These are phyloP conservation scores for Crematogaster levior DNA, from an alignment of 2,888 invertebrate genomes.

Conservation along the genomic window DNA sequence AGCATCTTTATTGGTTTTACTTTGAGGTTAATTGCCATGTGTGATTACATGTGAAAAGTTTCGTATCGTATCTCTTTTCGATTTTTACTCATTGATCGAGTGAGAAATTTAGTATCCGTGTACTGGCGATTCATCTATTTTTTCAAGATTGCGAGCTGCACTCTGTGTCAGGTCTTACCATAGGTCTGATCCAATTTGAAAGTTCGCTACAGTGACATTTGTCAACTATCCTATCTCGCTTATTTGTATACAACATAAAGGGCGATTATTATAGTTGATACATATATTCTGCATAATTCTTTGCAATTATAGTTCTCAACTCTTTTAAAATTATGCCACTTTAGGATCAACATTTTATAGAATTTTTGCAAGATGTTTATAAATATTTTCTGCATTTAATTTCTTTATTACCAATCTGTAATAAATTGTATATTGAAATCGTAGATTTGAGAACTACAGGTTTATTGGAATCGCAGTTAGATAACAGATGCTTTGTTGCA, in stretches of 20 bases:
- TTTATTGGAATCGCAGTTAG: neutral
- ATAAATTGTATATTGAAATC: neutral
- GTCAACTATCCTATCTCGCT: conserved; percentile 82
- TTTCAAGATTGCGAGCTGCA: conserved; percentile 79
- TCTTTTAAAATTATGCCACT: neutral
- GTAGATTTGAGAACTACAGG: neutral
- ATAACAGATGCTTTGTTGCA: conserved; percentile 82
- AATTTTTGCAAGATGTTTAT: neutral
- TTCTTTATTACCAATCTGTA: neutral
- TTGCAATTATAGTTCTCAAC: neutral
- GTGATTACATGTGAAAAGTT: neutral
- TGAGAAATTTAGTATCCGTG: neutral
- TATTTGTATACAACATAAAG: conserved; percentile 66
- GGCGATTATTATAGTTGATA: conserved; percentile 79
- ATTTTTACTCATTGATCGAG: neutral
- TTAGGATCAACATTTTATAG: neutral
- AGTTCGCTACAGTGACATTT: conserved; percentile 81
- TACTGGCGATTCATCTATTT: neutral
- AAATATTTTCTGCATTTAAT: neutral
- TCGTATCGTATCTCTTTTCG: neutral
- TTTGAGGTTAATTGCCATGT: conserved; percentile 18
- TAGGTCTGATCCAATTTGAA: conserved; percentile 83
- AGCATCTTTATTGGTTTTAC: no score
- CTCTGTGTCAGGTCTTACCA: conserved; percentile 80
- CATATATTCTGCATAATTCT: conserved; percentile 54